These are phyloP conservation scores for Neodiprion virginianus DNA, from an alignment of 1,140 invertebrate genomes.

Conservation along the genomic window DNA sequence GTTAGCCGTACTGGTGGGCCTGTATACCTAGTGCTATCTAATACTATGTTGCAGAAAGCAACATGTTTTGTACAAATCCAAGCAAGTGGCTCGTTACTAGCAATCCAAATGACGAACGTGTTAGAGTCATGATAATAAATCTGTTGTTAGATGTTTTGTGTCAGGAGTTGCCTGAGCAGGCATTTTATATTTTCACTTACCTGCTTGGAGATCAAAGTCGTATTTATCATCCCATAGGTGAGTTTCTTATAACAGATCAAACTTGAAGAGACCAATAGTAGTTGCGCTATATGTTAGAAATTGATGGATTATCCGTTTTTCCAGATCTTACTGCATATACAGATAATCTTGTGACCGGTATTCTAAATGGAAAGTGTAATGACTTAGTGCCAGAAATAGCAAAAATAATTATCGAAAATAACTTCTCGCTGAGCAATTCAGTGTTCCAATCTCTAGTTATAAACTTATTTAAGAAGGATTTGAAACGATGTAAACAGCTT, in stretches of 20 bases:
- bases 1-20: too few relatives aligned
- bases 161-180: conserved; percentile 28
- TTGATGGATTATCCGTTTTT: conserved; percentile 18
- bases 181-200: conserved; percentile 37
- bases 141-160: conserved; percentile 36
- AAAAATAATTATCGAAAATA: conserved; percentile 30
- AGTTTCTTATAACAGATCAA: conserved; percentile 15
- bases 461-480: conserved; percentile 31
- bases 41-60: conserved; percentile 27
- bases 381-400: conserved; percentile 25
- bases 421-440: conserved; percentile 27
- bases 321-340: conserved; percentile 34
- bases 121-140: conserved; percentile 21
- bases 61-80: conserved; percentile 20
- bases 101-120: conserved; percentile 15
- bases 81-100: conserved; percentile 17
- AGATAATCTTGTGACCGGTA: conserved; percentile 29
- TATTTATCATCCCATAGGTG: conserved; percentile 42
- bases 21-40: too few relatives aligned
- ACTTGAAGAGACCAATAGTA: neutral
- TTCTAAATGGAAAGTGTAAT: conserved; percentile 19
- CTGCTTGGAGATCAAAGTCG: conserved; percentile 38
- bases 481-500: conserved; percentile 33
- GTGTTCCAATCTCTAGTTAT: conserved; percentile 34
- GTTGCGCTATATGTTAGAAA: neutral